Conservation (phyloP, 2,797 vertebrate species). For the Pampus argenteus region DNA sequence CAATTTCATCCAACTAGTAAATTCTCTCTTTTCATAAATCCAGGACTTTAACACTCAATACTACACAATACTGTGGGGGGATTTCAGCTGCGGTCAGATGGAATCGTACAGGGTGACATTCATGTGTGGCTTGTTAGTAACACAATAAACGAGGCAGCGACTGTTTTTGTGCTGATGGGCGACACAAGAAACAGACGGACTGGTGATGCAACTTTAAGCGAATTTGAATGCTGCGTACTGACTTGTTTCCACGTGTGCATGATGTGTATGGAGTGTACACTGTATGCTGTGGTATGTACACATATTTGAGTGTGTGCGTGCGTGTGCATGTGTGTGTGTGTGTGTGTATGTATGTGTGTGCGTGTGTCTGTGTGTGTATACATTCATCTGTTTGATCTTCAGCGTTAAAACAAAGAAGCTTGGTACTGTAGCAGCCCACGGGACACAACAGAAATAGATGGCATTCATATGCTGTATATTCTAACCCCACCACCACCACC, state of each 20-base stretch:
- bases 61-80: not conserved
- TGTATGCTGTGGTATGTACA: slow-evolving; percentile 16
- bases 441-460: slow-evolving; percentile 78
- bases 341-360: slow-evolving; percentile 15
- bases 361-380: slow-evolving; percentile 22
- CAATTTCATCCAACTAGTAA: not conserved
- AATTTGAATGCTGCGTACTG: slow-evolving; percentile 32
- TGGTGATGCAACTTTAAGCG: slow-evolving; percentile 50
- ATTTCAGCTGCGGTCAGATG: slow-evolving; percentile 28
- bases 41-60: not conserved
- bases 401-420: slow-evolving; percentile 72
- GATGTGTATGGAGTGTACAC: slow-evolving; percentile 7
- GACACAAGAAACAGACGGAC: not conserved
- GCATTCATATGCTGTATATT: slow-evolving; percentile 67
- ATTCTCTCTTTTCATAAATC: not conserved
- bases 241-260: slow-evolving; percentile 21
- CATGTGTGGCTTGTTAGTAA: slow-evolving; percentile 2
- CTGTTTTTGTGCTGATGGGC: slow-evolving; percentile 8
- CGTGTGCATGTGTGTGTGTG: slow-evolving; percentile 6
- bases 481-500: slow-evolving; percentile 26
- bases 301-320: slow-evolving; percentile 19
- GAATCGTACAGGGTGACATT: slow-evolving; percentile 6
- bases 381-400: slow-evolving; percentile 73
- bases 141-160: not conserved
- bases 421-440: slow-evolving; percentile 71